Percentiles rank a stretch among this genome's conserved stretches.
phyloP scores from a whole-genome alignment of 2,888 invertebrate species.

The Axea sp. region DNA sequence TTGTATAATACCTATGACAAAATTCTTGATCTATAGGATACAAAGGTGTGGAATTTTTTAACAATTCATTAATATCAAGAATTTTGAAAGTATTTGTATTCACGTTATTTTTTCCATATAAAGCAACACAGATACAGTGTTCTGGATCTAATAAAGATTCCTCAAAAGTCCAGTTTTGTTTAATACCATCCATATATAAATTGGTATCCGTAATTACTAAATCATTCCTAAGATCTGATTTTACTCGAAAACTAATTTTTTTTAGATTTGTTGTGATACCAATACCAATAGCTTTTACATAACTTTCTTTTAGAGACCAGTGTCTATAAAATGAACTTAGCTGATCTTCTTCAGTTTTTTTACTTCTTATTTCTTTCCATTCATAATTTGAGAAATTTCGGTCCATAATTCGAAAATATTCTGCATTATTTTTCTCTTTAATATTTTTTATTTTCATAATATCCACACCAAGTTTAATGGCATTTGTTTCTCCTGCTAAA shows the following conservation, averaged over 20 bases:
- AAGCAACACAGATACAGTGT: constrained; percentile 90
- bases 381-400: constrained; percentile 89
- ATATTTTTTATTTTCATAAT: constrained; percentile 92
- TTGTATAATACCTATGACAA: constrained; percentile 82
- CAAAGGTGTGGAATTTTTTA: constrained; percentile 81
- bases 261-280: constrained; percentile 90
- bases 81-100: constrained; percentile 79
- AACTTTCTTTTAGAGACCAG: constrained; percentile 97
- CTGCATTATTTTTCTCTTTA: constrained; percentile 85
- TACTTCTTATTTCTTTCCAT: constrained; percentile 87
- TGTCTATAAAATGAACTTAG: constrained; percentile 90
- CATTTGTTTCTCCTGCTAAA: constrained; percentile 84
- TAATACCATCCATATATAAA: constrained; percentile 83
- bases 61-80: constrained; percentile 83
- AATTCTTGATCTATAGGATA: constrained; percentile 81
- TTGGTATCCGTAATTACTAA: constrained; percentile 84
- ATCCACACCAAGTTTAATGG: constrained; percentile 87
- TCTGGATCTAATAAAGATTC: constrained; percentile 88
- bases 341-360: constrained; percentile 82
- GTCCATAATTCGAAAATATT: constrained; percentile 94
- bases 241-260: constrained; percentile 87
- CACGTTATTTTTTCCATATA: constrained; percentile 75
- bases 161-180: constrained; percentile 88
- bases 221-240: constrained; percentile 69
- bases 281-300: constrained; percentile 93